Evolutionary conservation across 2,888 invertebrate genomes (phyloP), one percentile per base, ranked within the genome.

Genomic region (Masnerella sp.): DNA sequence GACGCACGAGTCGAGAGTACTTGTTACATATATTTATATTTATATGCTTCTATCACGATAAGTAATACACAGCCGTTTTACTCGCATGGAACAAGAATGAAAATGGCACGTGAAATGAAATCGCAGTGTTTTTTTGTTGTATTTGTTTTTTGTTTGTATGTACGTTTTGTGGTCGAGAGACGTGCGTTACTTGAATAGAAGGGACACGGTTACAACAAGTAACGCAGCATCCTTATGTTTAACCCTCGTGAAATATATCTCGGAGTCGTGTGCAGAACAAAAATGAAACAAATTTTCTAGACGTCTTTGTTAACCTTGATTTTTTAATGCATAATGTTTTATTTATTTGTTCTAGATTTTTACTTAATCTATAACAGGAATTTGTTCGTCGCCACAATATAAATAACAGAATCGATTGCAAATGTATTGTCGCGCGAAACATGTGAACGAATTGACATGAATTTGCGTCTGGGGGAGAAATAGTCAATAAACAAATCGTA

Each of bases 21-120:
- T 51, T 74, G 70, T 74, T 61, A 65, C 69, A 58, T 59, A 59
- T 54, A 67, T 73, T 62, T 73, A 59, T 64, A 52, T 28, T 18
- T 51, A 52, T 61, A 70, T 65, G 70, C 38, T 61, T 61, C 61
- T 74, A 74, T 74, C 70, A 74, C 74, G 74, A 62, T 70, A 74
- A 67, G 65, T 74, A 65, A 74, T 70, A 70, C 74, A 74, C 74
- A 74, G 74, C 74, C 74, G 65, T 74, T 70, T 62, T 67, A 74
- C 70, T 74, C 70, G 74, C 74, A 67, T 70, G 67, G 65, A 74
- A 70, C 70, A 74, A 74, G 70, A 70, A 70, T 61, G 65, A 70
- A 64, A 69, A 74, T 70, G 74, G 69, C 74, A 74, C 74, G 61
- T 69, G 69, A 74, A 70, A 70, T 74, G 67, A 70, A 74, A 69